Base-by-base conservation (phyloP, 1,140 invertebrate genomes). In the Tetranychus urticae region DNA sequence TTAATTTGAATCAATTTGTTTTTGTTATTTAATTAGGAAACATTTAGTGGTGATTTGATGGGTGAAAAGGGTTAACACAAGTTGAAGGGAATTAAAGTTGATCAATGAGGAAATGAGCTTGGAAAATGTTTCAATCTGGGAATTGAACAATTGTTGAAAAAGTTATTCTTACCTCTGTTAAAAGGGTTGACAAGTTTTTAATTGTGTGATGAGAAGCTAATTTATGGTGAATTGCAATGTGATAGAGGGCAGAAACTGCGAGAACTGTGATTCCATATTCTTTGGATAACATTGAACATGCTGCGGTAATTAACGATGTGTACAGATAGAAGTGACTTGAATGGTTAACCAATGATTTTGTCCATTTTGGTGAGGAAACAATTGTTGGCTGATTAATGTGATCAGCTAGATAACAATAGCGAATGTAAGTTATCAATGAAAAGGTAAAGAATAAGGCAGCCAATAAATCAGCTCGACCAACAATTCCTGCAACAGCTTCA, bases 191-290 rank as follows among this genome's bases (percentile, higher is more conserved):
- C 12, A 56, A 2, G 8, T 35, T 36, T 36, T 36, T 13, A 14
- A 36, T 58, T 34, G 35, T 36, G 1, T 45, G 50, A 8, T 62
- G 60, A 34, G 46, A 37, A 10, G 10, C 10, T 8, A 73, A 61
- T 59, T 67, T 68, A 59, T 70, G 66, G 36, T 72, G 72, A 58
- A 81, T 73, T 61, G 77, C 72, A 12, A 82, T 67, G 67, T 84
- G 81, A 74, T 88, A 90, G 31, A 86, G 74, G 61, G 83, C 81
- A 73, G 87, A 91, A 36, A 91, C 79, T n/a, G 82, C 81, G 64
- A 94, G 72, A 14, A 90, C 86, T 55, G 87, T 91, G 62, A 93
- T 80, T 31, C 88, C 90, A 14, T 88, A 89, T 73, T 96, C 91
- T 73, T 91, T 91, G 72, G 83, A 84, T 52, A 90, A 74, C 69